Percentiles rank a stretch among this genome's conserved stretches.
These are phyloP conservation scores for Athalia cordata DNA, from an alignment of 2,888 invertebrate species.

Conservation along the genomic window DNA sequence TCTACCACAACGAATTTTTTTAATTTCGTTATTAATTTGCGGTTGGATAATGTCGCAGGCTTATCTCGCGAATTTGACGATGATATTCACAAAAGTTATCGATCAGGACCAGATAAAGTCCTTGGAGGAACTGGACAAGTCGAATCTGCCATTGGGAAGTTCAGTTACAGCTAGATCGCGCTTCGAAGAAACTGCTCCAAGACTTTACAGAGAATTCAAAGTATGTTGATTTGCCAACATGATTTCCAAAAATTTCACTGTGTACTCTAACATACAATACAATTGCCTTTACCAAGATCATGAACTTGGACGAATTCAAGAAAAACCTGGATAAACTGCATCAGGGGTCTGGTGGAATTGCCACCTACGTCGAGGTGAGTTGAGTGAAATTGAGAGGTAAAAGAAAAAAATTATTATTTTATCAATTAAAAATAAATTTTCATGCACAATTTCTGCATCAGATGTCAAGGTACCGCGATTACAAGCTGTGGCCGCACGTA, in stretches of 20 bases:
- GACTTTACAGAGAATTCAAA: slow-evolving; percentile 17
- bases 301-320: slow-evolving; percentile 5
- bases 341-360: neutral
- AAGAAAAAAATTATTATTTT: neutral
- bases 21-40: slow-evolving; percentile 1
- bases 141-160: slow-evolving; percentile 13
- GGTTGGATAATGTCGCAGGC: slow-evolving; percentile 18
- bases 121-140: slow-evolving; percentile 19
- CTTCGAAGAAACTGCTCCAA: neutral
- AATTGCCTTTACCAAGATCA: neutral
- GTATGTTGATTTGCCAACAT: neutral
- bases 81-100: neutral
- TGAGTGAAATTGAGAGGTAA: neutral
- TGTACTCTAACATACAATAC: neutral
- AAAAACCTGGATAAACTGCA: neutral
- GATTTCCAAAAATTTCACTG: neutral
- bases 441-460: neutral
- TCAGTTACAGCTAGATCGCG: neutral
- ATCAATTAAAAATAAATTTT: neutral
- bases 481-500: neutral
- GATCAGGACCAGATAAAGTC: neutral
- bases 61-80: slow-evolving; percentile 28
- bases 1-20: neutral
- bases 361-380: slow-evolving; percentile 32
- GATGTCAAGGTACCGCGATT: neutral